phyloP scores from a whole-genome alignment of 2,888 invertebrate genomes.

The Phytoseiulus persimilis region DNA sequence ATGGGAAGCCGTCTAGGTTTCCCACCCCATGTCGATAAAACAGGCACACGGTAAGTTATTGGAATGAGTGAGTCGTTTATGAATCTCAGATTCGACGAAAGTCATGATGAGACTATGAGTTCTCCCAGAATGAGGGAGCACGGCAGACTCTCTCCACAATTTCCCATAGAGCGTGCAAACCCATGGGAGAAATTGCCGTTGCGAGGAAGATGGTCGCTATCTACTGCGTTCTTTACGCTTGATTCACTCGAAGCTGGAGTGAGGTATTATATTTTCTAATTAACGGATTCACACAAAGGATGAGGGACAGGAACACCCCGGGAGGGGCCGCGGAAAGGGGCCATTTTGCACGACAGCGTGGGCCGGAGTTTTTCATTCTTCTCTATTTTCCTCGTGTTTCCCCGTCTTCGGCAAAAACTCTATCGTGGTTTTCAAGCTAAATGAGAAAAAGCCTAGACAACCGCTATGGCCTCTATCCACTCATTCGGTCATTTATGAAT shows the following conservation, averaged over 20 bases:
- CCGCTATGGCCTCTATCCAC: background rate
- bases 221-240: background rate
- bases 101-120: too few species aligned
- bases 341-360: background rate
- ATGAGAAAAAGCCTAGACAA: background rate
- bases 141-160: too few species aligned
- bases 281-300: background rate
- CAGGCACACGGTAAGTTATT: too few species aligned
- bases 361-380: background rate
- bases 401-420: background rate
- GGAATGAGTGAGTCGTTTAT: too few species aligned
- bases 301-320: background rate
- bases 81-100: too few species aligned
- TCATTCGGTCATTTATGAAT: background rate
- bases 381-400: background rate
- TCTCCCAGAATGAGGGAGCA: too few species aligned
- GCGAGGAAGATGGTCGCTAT: background rate
- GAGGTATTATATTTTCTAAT: background rate
- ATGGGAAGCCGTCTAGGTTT: too few species aligned
- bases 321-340: background rate
- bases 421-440: background rate
- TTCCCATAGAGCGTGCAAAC: too few species aligned
- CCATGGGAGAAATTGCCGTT: background rate
- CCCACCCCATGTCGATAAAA: too few species aligned
- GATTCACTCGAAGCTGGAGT: background rate